These are phyloP conservation scores for Picathartes gymnocephalus DNA, from an alignment of 2,113 vertebrate genomes.

Conservation along the genomic window DNA sequence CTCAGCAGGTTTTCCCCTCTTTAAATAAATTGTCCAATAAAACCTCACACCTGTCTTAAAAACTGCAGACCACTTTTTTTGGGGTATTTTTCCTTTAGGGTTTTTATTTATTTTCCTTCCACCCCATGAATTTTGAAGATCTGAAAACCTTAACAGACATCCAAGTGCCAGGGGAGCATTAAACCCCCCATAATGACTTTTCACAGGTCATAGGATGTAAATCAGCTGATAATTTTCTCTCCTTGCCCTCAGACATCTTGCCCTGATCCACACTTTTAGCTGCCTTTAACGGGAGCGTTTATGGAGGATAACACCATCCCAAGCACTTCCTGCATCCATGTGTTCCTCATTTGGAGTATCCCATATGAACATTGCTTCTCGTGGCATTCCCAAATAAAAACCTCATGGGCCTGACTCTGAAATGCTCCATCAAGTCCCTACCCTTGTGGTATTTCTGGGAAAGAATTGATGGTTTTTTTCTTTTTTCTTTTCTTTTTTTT, in stretches of 20 bases:
- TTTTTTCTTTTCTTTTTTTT: background rate
- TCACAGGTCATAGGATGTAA: background rate
- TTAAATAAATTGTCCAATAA: background rate
- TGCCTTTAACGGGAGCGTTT: background rate
- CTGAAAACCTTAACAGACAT: background rate
- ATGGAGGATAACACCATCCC: background rate
- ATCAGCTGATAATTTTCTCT: background rate
- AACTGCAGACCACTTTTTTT: background rate
- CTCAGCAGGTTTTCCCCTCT: background rate
- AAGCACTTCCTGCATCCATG: slow-evolving; percentile 25
- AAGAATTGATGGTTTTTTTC: background rate
- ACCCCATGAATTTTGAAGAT: background rate
- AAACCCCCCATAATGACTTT: background rate
- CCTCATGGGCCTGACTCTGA: slow-evolving; percentile 29
- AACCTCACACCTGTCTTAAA: background rate
- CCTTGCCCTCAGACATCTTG: background rate
- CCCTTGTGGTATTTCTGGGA: background rate
- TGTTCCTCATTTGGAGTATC: slow-evolving; percentile 56
- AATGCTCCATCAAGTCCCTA: background rate
- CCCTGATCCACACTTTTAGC: background rate
- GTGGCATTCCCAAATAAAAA: slow-evolving; percentile 62
- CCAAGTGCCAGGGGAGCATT: background rate
- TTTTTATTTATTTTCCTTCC: background rate
- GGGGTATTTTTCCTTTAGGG: no score
- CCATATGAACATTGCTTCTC: background rate